A percentile compares a stretch with the other conserved stretches of the same genome.
These are phyloP conservation scores for Agelaius tricolor DNA, from an alignment of 2,113 vertebrate species.

Conservation along the genomic window DNA sequence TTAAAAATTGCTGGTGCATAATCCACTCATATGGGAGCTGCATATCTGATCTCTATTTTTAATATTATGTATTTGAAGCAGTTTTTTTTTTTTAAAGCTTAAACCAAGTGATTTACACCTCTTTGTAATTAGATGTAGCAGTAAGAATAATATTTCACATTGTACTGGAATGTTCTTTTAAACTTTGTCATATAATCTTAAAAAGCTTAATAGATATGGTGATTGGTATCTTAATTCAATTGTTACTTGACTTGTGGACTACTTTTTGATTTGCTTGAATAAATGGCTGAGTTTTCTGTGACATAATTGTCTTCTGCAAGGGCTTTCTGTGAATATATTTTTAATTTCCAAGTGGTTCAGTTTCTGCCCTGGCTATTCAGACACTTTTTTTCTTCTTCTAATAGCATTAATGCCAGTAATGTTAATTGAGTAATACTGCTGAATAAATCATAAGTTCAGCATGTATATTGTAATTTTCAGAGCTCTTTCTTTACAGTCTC, in stretches of 20 bases:
- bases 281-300: not conserved
- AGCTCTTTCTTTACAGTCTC: not conserved
- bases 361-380: not conserved
- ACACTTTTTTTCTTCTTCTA: not conserved
- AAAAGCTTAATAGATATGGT: conserved; percentile 20
- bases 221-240: conserved; percentile 52
- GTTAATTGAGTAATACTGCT: not conserved
- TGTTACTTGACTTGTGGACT: conserved; percentile 33
- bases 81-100: not conserved
- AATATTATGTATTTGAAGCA: not conserved
- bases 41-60: conserved; percentile 6
- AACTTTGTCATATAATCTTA: conserved; percentile 35
- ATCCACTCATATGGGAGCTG: not conserved
- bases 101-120: not conserved
- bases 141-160: conserved; percentile 37
- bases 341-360: conserved; percentile 22
- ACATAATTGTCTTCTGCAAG: conserved; percentile 2
- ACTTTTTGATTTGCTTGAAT: not conserved
- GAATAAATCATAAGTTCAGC: conserved; percentile 17
- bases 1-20: not conserved
- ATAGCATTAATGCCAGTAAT: not conserved
- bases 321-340: conserved; percentile 22
- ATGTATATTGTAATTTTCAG: not conserved
- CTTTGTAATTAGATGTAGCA: conserved; percentile 30
- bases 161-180: conserved; percentile 15